These are phyloP conservation scores for Muricea muricata DNA, from an alignment of 92 coral and sea anemone species.

Conservation along the genomic window DNA sequence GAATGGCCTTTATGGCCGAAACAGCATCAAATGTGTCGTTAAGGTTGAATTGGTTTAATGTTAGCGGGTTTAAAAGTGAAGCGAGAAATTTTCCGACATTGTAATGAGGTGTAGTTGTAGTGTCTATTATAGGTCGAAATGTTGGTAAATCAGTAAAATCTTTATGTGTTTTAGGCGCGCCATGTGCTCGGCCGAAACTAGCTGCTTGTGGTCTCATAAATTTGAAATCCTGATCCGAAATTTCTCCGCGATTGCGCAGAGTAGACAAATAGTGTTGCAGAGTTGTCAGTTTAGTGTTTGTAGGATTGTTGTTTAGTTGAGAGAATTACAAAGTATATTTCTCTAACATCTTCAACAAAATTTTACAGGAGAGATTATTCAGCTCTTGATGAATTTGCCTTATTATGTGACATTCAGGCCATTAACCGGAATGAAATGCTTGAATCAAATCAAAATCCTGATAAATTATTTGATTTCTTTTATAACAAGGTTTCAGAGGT, in stretches of 20 bases:
- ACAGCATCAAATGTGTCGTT: slow-evolving; percentile 40
- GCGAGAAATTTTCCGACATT: slow-evolving; percentile 43
- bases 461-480: neutral
- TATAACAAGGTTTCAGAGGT: neutral
- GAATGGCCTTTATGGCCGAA: slow-evolving; percentile 4
- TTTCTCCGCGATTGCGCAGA: slow-evolving; percentile 43
- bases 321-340: neutral
- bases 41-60: slow-evolving; percentile 10
- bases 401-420: neutral
- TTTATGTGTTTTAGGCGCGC: slow-evolving; percentile 47
- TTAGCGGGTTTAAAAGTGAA: slow-evolving; percentile 17
- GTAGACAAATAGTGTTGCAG: neutral
- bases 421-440: neutral
- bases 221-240: slow-evolving; percentile 28
- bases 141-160: slow-evolving; percentile 8
- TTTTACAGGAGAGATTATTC: neutral
- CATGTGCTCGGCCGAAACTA: slow-evolving; percentile 27
- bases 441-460: neutral
- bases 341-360: neutral
- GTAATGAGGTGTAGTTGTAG: slow-evolving; percentile 32
- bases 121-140: slow-evolving; percentile 35
- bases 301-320: slow-evolving; percentile 1
- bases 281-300: neutral
- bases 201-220: slow-evolving; percentile 35
- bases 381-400: neutral